phyloP scores from a whole-genome alignment of 1,140 invertebrate species.

The Bradynema listronoti region DNA sequence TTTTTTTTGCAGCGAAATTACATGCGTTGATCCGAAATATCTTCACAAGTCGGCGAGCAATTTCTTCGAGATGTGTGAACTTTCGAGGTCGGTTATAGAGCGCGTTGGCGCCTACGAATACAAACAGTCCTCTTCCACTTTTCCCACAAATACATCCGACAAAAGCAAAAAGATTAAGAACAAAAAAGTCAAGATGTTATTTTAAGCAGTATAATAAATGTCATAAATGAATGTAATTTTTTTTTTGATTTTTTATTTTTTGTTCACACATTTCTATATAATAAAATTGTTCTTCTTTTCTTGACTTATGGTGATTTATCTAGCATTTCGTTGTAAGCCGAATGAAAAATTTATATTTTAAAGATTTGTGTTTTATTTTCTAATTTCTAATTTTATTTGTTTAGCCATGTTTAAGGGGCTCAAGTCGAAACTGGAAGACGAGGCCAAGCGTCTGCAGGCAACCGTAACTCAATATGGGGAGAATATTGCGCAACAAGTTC shows the following conservation, averaged over 20 bases:
- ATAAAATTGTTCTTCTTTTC: slow-evolving; percentile 4
- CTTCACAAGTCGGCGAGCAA: slow-evolving; percentile 17
- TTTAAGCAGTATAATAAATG: neutral
- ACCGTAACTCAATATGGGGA: slow-evolving; percentile 36
- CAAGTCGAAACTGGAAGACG: slow-evolving; percentile 34
- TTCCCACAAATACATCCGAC: neutral
- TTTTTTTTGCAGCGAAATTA: slow-evolving; percentile 16
- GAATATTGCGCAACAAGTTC: slow-evolving; percentile 35
- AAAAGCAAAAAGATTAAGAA: neutral
- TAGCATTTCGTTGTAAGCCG: neutral
- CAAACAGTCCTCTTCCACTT: neutral
- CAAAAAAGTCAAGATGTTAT: neutral
- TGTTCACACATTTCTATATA: neutral
- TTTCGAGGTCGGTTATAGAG: slow-evolving; percentile 16
- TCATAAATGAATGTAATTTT: neutral
- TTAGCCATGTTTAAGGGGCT: slow-evolving; percentile 39
- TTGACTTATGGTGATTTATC: neutral
- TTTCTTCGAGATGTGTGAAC: slow-evolving; percentile 24
- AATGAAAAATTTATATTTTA: neutral
- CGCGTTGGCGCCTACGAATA: slow-evolving; percentile 1
- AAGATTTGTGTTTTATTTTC: neutral
- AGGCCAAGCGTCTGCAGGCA: slow-evolving; percentile 27
- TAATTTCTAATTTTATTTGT: slow-evolving; percentile 10
- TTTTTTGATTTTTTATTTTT: slow-evolving; percentile 3
- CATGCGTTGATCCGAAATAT: slow-evolving; percentile 16